These are phyloP conservation scores for Pipistrellus kuhlii DNA, from an alignment of 2,797 vertebrate genomes.

Conservation along the genomic window DNA sequence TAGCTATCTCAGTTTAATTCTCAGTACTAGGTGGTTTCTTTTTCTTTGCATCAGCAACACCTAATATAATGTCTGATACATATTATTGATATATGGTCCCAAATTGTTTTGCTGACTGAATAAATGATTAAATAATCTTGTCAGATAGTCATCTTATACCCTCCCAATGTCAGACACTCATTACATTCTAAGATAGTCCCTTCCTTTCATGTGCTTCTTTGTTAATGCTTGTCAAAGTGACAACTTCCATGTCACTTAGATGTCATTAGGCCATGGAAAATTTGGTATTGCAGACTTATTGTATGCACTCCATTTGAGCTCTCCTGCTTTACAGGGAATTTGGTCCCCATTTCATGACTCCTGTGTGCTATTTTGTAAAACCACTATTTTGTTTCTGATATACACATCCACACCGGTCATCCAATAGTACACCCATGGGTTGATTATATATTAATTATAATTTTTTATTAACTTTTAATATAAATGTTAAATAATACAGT, in stretches of 20 bases:
- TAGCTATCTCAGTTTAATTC: neutral
- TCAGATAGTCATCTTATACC: neutral
- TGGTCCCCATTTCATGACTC: neutral
- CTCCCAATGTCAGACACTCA: neutral
- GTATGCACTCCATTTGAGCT: neutral
- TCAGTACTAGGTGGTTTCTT: neutral
- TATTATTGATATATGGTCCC: neutral
- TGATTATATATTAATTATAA: neutral
- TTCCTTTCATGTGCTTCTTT: slow-evolving; percentile 14
- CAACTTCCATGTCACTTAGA: neutral
- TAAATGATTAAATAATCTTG: neutral
- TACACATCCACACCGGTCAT: neutral
- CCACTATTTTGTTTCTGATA: neutral
- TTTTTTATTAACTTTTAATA: slow-evolving; percentile 26
- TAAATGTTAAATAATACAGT: neutral
- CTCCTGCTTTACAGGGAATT: neutral
- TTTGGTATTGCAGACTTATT: slow-evolving; percentile 9
- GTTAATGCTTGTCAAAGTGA: neutral
- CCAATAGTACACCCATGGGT: neutral
- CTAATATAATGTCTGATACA: neutral
- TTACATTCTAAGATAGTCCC: neutral
- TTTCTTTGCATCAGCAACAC: neutral
- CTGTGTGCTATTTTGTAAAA: neutral
- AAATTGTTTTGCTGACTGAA: slow-evolving; percentile 22
- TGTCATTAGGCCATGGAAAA: neutral